Evolutionary conservation across 2,113 vertebrate species (phyloP).

Genomic region (Notarius lentiginosus): DNA sequence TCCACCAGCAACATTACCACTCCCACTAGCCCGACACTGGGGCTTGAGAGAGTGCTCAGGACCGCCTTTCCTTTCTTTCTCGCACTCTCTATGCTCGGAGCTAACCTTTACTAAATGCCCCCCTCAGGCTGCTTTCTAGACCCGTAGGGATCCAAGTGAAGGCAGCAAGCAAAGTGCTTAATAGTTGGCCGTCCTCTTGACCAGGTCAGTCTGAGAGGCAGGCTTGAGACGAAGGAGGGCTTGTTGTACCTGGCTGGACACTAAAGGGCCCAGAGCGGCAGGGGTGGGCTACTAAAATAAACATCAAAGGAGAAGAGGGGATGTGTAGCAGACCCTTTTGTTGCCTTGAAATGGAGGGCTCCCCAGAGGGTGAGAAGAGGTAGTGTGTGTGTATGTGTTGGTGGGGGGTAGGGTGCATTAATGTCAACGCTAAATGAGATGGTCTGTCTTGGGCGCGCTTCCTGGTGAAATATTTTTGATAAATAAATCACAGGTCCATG

Average conservation of each 20-base stretch:
- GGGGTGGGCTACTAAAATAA: conserved; percentile 77
- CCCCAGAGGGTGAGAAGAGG: conserved; percentile 69
- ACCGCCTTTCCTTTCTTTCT: conserved; percentile 27
- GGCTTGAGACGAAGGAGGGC: conserved; percentile 47
- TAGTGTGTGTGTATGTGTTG: not conserved
- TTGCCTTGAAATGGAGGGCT: conserved; percentile 79
- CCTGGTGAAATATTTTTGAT: conserved; percentile 76
- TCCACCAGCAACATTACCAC: conserved; percentile 42
- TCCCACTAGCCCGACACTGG: conserved; percentile 33
- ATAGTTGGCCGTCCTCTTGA: conserved; percentile 68
- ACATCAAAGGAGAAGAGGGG: conserved; percentile 74
- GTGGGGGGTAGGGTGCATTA: conserved; percentile 53
- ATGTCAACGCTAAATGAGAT: conserved; percentile 72
- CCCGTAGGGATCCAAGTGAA: conserved; percentile 36
- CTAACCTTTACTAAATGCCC: conserved; percentile 64
- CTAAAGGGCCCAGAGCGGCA: conserved; percentile 71
- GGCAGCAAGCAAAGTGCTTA: conserved; percentile 66
- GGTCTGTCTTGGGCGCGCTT: conserved; percentile 75
- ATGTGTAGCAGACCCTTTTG: conserved; percentile 75
- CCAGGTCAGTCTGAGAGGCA: conserved; percentile 68
- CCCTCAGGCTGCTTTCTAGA: conserved; percentile 30
- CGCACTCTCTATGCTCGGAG: conserved; percentile 46
- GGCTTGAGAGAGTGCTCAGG: conserved; percentile 44
- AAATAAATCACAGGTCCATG: conserved; percentile 77
- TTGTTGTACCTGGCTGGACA: conserved; percentile 78